Conservation (phyloP, 1,140 invertebrate species). For the Leptinotarsa defecta region DNA sequence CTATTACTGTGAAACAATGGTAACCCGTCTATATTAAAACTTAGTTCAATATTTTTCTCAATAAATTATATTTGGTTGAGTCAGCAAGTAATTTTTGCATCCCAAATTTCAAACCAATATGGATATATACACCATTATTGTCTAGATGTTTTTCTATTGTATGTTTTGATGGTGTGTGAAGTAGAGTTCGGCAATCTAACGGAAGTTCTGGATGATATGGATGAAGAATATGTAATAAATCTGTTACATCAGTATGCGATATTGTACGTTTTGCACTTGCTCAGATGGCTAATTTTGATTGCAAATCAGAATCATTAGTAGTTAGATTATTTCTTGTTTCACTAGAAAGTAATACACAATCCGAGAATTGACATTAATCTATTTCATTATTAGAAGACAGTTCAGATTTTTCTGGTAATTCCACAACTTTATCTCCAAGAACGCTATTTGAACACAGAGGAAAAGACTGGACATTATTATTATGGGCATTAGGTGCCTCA, state of each 20-base stretch:
- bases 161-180: slow-evolving; percentile 11
- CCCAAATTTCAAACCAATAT: slow-evolving; percentile 2
- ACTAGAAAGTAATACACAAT: not conserved
- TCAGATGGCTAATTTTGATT: not conserved
- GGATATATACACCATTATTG: not conserved
- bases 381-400: not conserved
- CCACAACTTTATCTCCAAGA: not conserved
- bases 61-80: not conserved
- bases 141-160: slow-evolving; percentile 7
- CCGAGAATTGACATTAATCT: too few relatives aligned
- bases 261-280: slow-evolving; percentile 7
- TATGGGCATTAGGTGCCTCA: not conserved
- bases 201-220: slow-evolving; percentile 4
- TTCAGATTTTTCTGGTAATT: not conserved
- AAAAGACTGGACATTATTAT: not conserved
- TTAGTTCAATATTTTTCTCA: slow-evolving; percentile 19
- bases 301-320: slow-evolving; percentile 8
- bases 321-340: slow-evolving; percentile 18
- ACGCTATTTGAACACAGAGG: not conserved
- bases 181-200: slow-evolving; percentile 7
- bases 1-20: slow-evolving; percentile 29
- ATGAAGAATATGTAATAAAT: slow-evolving; percentile 2
- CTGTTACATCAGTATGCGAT: not conserved
- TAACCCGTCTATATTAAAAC: slow-evolving; percentile 28
- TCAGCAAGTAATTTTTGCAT: slow-evolving; percentile 1